A percentile compares a stretch with the other conserved stretches of the same genome.
These are phyloP conservation scores for Physella acuta DNA, from an alignment of 1,140 invertebrate genomes.

Conservation along the genomic window DNA sequence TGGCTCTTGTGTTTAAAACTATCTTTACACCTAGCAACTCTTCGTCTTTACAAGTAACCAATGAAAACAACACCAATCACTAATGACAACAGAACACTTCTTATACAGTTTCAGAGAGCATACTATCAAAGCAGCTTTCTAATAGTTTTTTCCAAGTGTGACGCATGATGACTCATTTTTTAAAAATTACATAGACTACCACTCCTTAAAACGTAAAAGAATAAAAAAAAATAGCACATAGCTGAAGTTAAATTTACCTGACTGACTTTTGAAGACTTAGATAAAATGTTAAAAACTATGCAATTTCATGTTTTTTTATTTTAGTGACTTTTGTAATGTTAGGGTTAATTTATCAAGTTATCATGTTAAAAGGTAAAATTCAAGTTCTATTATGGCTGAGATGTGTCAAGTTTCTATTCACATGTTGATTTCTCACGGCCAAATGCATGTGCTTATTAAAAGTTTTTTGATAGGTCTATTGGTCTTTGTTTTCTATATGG, in stretches of 20 bases:
- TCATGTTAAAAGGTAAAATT: conserved; percentile 8
- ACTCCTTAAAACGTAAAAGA: background rate
- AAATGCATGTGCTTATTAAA: conserved; percentile 27
- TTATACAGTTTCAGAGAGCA: background rate
- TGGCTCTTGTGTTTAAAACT: conserved; percentile 14
- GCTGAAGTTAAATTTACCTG: background rate
- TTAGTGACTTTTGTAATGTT: conserved; percentile 16
- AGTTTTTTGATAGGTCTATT: conserved; percentile 20
- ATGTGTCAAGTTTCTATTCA: conserved; percentile 5
- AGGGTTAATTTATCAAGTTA: background rate
- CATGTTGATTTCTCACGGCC: background rate
- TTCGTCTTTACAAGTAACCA: background rate
- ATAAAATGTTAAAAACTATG: conserved; percentile 9
- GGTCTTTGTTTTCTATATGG: background rate
- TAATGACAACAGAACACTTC: background rate
- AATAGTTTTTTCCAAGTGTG: background rate
- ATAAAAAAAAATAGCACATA: conserved; percentile 6
- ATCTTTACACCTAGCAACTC: conserved; percentile 6
- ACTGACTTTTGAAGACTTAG: background rate
- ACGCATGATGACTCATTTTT: background rate
- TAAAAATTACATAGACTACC: background rate
- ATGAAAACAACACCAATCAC: background rate
- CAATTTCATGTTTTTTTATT: conserved; percentile 12
- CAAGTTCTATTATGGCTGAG: background rate
- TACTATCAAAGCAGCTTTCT: background rate